phyloP scores from a whole-genome alignment of 1,140 invertebrate genomes.

The Caenorhabditis elegans region DNA sequence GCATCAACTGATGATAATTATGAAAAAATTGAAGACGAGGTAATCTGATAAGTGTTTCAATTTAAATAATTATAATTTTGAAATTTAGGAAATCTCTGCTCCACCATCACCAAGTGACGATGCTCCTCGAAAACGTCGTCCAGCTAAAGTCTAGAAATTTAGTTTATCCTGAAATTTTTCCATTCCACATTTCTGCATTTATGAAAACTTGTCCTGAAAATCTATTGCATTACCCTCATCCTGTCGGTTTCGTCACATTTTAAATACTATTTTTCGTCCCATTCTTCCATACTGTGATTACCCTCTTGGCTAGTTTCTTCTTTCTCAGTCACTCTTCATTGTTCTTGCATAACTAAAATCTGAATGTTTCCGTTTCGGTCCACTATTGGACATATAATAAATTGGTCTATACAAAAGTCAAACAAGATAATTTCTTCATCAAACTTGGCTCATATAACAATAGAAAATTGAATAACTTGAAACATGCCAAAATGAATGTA shows the following conservation, averaged over 20 bases:
- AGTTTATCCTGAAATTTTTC: neutral
- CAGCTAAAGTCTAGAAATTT: neutral
- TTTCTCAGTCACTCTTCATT: neutral
- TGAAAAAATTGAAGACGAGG: constrained; percentile 1
- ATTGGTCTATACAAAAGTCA: neutral
- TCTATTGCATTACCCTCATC: neutral
- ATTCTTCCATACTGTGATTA: neutral
- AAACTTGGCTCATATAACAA: neutral
- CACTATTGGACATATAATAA: neutral
- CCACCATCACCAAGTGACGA: neutral
- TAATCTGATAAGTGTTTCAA: neutral
- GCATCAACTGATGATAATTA: constrained; percentile 2
- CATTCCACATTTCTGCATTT: neutral
- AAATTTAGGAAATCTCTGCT: neutral
- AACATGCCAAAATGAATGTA: neutral
- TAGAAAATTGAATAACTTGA: neutral
- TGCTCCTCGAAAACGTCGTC: neutral
- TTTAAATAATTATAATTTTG: neutral
- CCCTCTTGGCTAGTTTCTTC: neutral
- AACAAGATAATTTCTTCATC: neutral
- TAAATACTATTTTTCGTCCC: neutral
- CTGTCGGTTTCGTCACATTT: neutral
- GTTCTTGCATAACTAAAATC: neutral
- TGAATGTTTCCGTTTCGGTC: too few relatives aligned
- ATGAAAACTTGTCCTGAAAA: neutral